A percentile compares a stretch with the other conserved stretches of the same genome.
Conservation (phyloP, 2,888 invertebrate species). For the Saturnia japonica region DNA sequence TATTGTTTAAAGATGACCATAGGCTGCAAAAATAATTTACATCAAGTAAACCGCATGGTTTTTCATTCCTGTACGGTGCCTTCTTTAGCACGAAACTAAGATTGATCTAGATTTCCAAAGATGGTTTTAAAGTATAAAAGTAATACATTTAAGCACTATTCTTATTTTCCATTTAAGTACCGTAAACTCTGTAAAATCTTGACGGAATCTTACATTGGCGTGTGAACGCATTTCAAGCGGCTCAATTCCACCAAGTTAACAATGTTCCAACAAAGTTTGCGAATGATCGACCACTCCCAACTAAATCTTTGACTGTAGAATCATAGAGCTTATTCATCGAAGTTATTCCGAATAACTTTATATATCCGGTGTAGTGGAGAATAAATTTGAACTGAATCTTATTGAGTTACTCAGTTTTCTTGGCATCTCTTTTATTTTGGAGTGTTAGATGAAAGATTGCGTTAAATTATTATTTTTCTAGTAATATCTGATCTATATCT, state of each 20-base stretch:
- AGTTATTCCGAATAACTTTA: neutral
- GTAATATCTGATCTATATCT: no score
- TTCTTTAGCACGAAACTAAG: neutral
- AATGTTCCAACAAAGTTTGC: neutral
- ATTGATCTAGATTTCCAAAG: neutral
- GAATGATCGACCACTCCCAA: conserved; percentile 1
- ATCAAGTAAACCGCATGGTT: no score
- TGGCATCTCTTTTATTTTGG: neutral
- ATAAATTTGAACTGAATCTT: neutral
- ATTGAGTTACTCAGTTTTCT: neutral
- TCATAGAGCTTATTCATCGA: neutral
- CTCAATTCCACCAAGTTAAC: neutral
- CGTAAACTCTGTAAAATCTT: neutral
- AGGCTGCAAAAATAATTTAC: no score
- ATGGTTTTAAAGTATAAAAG: neutral
- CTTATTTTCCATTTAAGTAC: no score
- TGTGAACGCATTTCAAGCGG: neutral
- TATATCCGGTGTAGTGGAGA: neutral
- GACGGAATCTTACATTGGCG: neutral
- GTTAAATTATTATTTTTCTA: no score
- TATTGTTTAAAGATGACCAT: no score
- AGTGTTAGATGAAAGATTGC: neutral
- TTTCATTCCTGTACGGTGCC: no score
- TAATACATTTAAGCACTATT: no score
- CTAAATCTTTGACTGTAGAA: neutral